Percentiles rank a stretch among this genome's conserved stretches.
phyloP scores from a whole-genome alignment of 2,888 invertebrate genomes.

The Teinopalpus imperialis region DNA sequence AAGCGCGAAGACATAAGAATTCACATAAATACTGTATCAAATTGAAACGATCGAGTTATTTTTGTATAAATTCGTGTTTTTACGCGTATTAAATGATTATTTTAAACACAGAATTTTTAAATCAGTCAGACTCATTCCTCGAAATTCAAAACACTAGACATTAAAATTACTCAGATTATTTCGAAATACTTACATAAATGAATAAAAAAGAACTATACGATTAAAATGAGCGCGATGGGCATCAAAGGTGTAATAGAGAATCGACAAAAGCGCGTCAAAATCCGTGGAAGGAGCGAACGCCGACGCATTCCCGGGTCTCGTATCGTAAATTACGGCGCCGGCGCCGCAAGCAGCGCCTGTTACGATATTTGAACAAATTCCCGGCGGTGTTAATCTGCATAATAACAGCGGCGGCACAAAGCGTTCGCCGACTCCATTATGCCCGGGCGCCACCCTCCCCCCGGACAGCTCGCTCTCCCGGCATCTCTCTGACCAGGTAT shows the following conservation, averaged over 20 bases:
- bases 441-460: slow-evolving; percentile 74
- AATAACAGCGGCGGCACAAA: slow-evolving; percentile 79
- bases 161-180: no score
- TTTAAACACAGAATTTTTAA: no score
- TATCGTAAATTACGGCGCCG: slow-evolving; percentile 79
- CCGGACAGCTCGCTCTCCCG: slow-evolving; percentile 36
- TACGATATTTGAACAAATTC: slow-evolving; percentile 82
- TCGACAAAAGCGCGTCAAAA: slow-evolving; percentile 53
- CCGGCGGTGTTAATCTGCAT: slow-evolving; percentile 82
- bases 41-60: slow-evolving; percentile 17
- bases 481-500: slow-evolving; percentile 27
- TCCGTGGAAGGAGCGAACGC: slow-evolving; percentile 59
- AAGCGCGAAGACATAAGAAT: slow-evolving; percentile 17
- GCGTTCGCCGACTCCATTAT: slow-evolving; percentile 77
- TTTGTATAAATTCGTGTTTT: slow-evolving; percentile 12
- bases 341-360: slow-evolving; percentile 77
- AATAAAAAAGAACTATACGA: slow-evolving; percentile 37
- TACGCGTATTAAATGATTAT: slow-evolving; percentile 21
- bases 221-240: slow-evolving; percentile 45
- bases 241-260: slow-evolving; percentile 57
- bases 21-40: slow-evolving; percentile 14
- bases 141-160: no score
- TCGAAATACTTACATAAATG: no score
- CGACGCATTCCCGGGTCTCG: slow-evolving; percentile 70
- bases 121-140: no score